These are phyloP conservation scores for Paguma larvata DNA, from an alignment of 2,797 vertebrate genomes.

Conservation along the genomic window DNA sequence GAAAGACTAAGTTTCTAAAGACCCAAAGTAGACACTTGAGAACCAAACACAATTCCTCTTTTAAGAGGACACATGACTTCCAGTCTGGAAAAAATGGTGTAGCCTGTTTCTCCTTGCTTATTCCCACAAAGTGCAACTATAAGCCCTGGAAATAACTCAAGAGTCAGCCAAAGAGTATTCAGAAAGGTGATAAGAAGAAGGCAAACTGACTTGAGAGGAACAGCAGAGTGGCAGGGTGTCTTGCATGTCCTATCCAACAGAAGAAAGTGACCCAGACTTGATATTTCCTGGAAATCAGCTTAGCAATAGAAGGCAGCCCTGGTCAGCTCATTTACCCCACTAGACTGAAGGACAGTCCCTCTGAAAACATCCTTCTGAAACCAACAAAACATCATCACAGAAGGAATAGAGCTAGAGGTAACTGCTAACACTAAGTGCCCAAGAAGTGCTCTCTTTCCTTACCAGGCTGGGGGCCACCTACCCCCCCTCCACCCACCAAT, in stretches of 20 bases:
- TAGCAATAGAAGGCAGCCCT: not conserved
- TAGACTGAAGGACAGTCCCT: not conserved
- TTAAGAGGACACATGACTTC: not conserved
- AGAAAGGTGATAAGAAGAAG: not conserved
- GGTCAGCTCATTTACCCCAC: not conserved
- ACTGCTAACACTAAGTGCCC: not conserved
- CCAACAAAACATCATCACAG: not conserved
- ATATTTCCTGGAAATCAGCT: not conserved
- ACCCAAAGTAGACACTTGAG: not conserved
- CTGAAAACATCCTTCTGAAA: not conserved
- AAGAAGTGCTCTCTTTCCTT: not conserved
- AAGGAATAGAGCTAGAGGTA: not conserved
- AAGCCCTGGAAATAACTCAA: not conserved
- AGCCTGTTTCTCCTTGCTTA: not conserved
- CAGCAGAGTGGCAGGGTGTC: not conserved
- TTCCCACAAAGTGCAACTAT: not conserved
- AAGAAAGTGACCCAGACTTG: not conserved
- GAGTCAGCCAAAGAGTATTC: not conserved
- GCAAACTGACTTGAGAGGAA: not conserved
- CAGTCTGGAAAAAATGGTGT: not conserved
- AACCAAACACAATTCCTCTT: not conserved
- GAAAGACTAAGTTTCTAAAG: not conserved
- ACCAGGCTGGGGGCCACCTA: no score
- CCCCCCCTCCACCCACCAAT: not conserved
- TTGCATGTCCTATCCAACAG: not conserved